Conservation (phyloP, 2,113 vertebrate genomes). For the Camelus dromedarius region DNA sequence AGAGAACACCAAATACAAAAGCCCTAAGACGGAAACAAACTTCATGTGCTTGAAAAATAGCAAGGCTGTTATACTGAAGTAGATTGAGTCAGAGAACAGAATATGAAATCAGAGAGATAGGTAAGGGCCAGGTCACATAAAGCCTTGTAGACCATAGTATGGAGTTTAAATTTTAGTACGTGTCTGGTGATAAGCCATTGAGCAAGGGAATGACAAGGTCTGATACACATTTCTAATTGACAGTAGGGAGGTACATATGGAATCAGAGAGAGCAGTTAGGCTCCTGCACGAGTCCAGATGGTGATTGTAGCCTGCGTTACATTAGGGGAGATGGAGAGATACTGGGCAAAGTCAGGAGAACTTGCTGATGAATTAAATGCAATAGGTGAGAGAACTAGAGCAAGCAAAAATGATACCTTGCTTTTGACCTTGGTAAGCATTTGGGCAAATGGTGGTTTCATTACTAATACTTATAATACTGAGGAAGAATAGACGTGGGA, state of each 20-base stretch:
- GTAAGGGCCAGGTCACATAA: background rate
- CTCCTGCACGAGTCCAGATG: background rate
- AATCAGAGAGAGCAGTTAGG: background rate
- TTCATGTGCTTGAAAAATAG: conserved; percentile 15
- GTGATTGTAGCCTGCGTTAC: background rate
- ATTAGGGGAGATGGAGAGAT: background rate
- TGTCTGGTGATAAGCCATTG: background rate
- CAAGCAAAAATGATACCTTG: background rate
- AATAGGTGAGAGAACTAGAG: background rate
- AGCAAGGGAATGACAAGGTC: background rate
- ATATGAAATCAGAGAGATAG: background rate
- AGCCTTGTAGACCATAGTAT: background rate
- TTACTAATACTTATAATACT: conserved; percentile 5
- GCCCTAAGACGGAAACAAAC: background rate
- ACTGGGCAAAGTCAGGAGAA: background rate
- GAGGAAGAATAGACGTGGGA: background rate
- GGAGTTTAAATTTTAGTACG: background rate
- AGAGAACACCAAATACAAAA: conserved; percentile 15
- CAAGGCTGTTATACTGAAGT: background rate
- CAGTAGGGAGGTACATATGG: background rate
- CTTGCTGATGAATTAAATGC: background rate
- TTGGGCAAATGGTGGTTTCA: background rate
- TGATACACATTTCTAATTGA: background rate
- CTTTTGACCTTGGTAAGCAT: background rate
- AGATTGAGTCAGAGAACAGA: background rate